These are phyloP conservation scores for Megastigmus dorsalis DNA, from an alignment of 2,888 invertebrate genomes.

Conservation along the genomic window DNA sequence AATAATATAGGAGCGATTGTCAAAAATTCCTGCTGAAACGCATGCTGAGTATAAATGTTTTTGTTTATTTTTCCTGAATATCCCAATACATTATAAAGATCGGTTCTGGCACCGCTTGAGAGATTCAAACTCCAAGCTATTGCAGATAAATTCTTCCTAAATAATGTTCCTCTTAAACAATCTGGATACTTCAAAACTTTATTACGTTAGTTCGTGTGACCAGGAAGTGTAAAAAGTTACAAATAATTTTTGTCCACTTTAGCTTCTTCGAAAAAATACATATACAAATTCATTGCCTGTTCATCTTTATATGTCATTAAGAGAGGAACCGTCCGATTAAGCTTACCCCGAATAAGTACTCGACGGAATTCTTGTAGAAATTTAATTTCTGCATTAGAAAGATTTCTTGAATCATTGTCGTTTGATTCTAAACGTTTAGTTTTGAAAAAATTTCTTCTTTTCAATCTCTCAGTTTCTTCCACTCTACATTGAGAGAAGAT, in stretches of 20 bases:
- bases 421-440: not conserved
- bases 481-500: too few species aligned
- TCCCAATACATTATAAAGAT: not conserved
- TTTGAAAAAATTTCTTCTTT: not conserved
- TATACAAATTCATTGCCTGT: not conserved
- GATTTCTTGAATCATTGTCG: not conserved
- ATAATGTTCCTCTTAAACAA: not conserved
- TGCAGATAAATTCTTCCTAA: not conserved
- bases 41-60: not conserved
- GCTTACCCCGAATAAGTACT: not conserved
- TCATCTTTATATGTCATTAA: not conserved
- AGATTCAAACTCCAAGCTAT: constrained; percentile 1
- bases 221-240: not conserved
- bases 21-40: not conserved
- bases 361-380: not conserved
- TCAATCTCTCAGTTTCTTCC: not conserved
- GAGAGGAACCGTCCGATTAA: not conserved
- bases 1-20: not conserved
- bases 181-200: not conserved
- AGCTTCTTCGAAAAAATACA: not conserved
- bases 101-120: not conserved
- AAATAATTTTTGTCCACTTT: not conserved
- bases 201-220: not conserved
- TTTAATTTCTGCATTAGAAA: not conserved
- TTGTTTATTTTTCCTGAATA: not conserved